These are phyloP conservation scores for Archivesica marissinica DNA, from an alignment of 1,140 invertebrate species.

Conservation along the genomic window DNA sequence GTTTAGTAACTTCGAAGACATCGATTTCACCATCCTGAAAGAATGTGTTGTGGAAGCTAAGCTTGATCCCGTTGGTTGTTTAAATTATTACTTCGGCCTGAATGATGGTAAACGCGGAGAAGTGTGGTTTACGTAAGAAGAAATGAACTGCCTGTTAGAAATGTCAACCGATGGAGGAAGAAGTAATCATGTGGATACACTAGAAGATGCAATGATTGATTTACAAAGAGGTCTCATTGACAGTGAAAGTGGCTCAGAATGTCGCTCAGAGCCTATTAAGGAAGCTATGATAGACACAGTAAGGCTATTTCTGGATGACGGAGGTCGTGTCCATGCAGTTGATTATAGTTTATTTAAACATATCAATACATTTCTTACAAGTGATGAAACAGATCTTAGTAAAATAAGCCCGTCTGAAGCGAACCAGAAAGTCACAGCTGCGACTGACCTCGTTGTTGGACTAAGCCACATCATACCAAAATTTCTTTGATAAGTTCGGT, in stretches of 20 bases:
- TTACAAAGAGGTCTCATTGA: slow-evolving; percentile 12
- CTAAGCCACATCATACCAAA: not conserved
- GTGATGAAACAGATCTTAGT: not conserved
- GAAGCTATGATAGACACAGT: not conserved
- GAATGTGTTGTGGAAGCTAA: not conserved
- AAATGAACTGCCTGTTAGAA: not conserved
- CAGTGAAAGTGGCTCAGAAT: not conserved
- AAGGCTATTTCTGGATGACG: not conserved
- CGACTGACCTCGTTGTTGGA: not conserved
- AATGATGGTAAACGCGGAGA: not conserved
- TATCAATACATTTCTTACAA: not conserved
- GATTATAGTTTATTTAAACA: not conserved
- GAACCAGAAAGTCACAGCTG: not conserved
- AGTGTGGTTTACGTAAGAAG: not conserved
- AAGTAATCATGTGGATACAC: not conserved
- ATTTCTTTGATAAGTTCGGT: not conserved
- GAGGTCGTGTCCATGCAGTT: not conserved
- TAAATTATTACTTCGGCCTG: not conserved
- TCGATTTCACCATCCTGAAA: not conserved
- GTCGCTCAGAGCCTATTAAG: not conserved
- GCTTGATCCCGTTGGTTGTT: not conserved
- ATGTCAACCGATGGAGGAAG: not conserved
- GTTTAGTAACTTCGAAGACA: not conserved
- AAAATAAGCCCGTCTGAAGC: not conserved
- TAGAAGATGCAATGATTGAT: slow-evolving; percentile 20